A percentile compares a stretch with the other conserved stretches of the same genome.
phyloP scores from a whole-genome alignment of 2,113 vertebrate genomes.

The Apteryx mantelli region DNA sequence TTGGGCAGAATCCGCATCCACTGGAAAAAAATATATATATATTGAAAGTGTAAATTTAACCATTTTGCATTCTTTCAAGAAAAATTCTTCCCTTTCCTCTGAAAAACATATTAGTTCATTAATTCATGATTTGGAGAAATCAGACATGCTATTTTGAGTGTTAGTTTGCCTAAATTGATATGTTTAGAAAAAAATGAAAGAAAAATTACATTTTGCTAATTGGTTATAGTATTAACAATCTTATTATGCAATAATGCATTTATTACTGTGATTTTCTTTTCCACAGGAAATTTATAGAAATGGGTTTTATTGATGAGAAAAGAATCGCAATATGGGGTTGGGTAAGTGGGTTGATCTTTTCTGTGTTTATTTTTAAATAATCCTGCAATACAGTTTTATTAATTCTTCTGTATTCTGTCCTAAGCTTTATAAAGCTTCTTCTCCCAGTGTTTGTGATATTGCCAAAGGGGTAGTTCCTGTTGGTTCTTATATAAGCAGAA shows the following conservation, averaged over 20 bases:
- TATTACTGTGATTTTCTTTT: constrained; percentile 67
- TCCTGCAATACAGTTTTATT: background rate
- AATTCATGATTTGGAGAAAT: constrained; percentile 12
- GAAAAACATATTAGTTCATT: background rate
- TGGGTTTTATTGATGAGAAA: constrained; percentile 86
- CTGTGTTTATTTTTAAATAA: background rate
- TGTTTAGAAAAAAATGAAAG: constrained; percentile 52
- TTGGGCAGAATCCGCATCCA: background rate
- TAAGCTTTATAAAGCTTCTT: background rate
- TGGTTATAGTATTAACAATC: background rate
- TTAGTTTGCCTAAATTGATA: constrained; percentile 5
- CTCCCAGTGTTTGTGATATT: background rate
- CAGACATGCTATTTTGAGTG: constrained; percentile 22
- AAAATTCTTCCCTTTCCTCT: background rate
- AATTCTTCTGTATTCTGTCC: background rate
- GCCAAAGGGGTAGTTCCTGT: background rate
- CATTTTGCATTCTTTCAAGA: background rate
- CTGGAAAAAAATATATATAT: background rate
- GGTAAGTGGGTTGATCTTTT: constrained; percentile 74
- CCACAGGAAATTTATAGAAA: constrained; percentile 84
- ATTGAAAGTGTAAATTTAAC: background rate
- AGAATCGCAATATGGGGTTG: constrained; percentile 87
- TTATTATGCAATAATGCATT: constrained; percentile 50
- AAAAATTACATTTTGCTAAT: background rate
- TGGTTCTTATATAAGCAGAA: background rate